Base-by-base conservation (phyloP, 1,140 invertebrate genomes). In the Megathymus violae region DNA sequence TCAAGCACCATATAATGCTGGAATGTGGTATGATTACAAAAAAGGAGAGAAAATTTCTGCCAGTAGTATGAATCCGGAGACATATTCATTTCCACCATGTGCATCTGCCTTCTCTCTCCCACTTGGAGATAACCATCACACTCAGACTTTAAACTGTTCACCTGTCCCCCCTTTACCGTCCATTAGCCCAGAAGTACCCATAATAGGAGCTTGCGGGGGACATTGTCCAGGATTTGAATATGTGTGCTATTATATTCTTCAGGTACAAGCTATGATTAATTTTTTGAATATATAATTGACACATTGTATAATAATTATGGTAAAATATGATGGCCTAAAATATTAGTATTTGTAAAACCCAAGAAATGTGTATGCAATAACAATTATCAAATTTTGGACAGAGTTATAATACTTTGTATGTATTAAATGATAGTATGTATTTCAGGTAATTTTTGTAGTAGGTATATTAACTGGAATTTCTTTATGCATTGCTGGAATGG, bases 141-240 rank as follows among this genome's bases (percentile, higher is more conserved):
- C 54, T 27, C 75, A 74, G 48, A 51, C 61, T 43, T 50, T 76
- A 4, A 83, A 60, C 46, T 62, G 70, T 4, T 82, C 85, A 1
- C 83, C 82, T 7, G 67, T 80, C 13, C 82, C 82, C 16, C 76
- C 86, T 5, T 50, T 80, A 34, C 79, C 84, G 36, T 83, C 88
- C 14, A 70, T 82, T 6, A 91, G 85, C 62, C 87, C 88, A 15
- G 88, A 92, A 72, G 83, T 88, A 40, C 85, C 86, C 59, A 91
- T 92, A 25, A 92, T 93, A 44, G 92, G 93, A 64, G 93, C 93
- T 16, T 94, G 93, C 77, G 93, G 93, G 11, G 93, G 93, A 0
- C 93, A 93, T 76, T 94, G 93, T 62, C 92, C 93, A 62, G 93
- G 92, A 62, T 94, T 93, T 90, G 93, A 94, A 91, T 94, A 93